phyloP scores from a whole-genome alignment of 2,113 vertebrate species.

The Pantherophis guttatus region DNA sequence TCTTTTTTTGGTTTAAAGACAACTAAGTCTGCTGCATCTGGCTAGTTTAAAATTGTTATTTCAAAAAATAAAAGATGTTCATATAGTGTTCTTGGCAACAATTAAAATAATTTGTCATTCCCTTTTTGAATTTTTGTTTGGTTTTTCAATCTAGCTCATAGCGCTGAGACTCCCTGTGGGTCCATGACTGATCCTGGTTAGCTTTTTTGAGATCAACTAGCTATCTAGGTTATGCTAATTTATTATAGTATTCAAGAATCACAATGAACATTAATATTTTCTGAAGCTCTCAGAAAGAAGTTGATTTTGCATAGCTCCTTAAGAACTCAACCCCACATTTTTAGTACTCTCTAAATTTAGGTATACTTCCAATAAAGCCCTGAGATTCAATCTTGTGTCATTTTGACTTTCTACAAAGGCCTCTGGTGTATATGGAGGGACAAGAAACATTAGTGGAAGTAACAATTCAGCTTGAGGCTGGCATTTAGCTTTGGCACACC shows the following conservation, averaged over 20 bases:
- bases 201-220: neutral
- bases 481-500: neutral
- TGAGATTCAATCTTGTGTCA: neutral
- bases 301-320: constrained; percentile 34
- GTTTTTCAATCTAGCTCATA: neutral
- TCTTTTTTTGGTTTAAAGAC: neutral
- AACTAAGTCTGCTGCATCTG: neutral
- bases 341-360: neutral
- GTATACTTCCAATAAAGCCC: neutral
- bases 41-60: constrained; percentile 5
- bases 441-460: neutral
- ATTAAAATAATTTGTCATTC: neutral
- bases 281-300: constrained; percentile 18
- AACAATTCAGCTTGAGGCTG: neutral
- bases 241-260: constrained; percentile 9
- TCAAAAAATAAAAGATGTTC: neutral
- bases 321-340: neutral
- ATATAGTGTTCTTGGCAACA: neutral
- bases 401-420: neutral
- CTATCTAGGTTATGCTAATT: neutral
- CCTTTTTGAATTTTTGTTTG: neutral
- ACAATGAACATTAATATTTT: constrained; percentile 4
- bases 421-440: neutral
- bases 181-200: neutral
- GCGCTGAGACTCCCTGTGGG: neutral